These are phyloP conservation scores for Enteromius trimaculatus DNA, from an alignment of 2,797 vertebrate genomes.

Conservation along the genomic window DNA sequence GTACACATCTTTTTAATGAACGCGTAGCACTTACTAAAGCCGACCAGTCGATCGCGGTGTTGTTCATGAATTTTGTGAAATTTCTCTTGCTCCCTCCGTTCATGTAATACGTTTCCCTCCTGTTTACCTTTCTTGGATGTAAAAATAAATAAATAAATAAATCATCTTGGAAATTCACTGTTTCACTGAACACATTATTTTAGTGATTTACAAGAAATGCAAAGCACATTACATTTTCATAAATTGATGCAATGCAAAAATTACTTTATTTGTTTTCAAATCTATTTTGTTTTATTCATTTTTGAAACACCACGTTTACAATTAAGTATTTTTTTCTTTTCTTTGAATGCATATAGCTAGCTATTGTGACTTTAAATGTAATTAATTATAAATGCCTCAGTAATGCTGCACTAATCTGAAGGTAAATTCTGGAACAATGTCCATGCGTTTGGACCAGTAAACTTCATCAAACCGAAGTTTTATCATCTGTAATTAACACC, in stretches of 20 bases:
- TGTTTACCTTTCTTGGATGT: background rate
- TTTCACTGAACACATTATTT: background rate
- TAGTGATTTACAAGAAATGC: background rate
- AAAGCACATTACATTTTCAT: background rate
- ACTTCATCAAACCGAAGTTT: background rate
- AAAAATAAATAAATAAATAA: too few relatives aligned
- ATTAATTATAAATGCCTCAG: background rate
- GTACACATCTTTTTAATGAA: background rate
- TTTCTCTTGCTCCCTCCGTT: background rate
- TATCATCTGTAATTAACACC: background rate
- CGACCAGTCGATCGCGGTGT: slow-evolving; percentile 61
- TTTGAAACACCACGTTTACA: background rate
- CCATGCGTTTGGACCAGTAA: background rate
- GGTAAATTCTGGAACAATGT: background rate
- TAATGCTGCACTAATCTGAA: background rate
- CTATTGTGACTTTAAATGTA: background rate
- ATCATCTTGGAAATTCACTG: background rate
- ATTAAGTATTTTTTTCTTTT: background rate
- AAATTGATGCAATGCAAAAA: background rate
- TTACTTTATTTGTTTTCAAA: background rate
- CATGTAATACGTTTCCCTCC: background rate
- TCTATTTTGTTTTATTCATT: too few relatives aligned
- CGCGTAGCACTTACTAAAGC: background rate
- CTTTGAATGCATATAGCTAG: background rate
- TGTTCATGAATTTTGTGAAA: slow-evolving; percentile 51